Evolutionary conservation across 2,888 invertebrate species (phyloP).

Genomic region (Philhelius pedissequus): DNA sequence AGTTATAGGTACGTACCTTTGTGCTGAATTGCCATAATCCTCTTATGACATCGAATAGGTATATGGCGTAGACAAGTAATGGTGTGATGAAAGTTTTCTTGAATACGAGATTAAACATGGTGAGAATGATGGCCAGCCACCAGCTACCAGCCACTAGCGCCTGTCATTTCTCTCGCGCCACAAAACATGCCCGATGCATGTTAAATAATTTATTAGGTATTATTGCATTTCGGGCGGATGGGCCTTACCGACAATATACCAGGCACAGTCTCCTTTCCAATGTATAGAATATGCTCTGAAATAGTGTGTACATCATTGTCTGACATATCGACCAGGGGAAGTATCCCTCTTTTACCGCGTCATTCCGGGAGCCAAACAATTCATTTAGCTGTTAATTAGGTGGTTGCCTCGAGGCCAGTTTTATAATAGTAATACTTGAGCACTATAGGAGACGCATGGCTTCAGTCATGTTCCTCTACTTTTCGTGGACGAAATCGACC

Average conservation of each 20-base stretch:
- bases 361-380: slow-evolving; percentile 82
- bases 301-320: slow-evolving; percentile 88
- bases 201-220: slow-evolving; percentile 91
- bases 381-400: slow-evolving; percentile 90
- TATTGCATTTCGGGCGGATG: slow-evolving; percentile 94
- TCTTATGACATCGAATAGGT: slow-evolving; percentile 90
- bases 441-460: too few species aligned
- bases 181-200: slow-evolving; percentile 89
- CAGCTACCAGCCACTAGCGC: slow-evolving; percentile 81
- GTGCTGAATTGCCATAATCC: slow-evolving; percentile 77
- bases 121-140: slow-evolving; percentile 83
- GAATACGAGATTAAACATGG: slow-evolving; percentile 90
- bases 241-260: slow-evolving; percentile 90
- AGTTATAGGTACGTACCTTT: neutral
- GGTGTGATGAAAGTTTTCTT: slow-evolving; percentile 98
- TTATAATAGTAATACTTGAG: too few species aligned
- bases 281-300: slow-evolving; percentile 82
- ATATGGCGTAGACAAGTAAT: slow-evolving; percentile 90
- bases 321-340: slow-evolving; percentile 85
- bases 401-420: slow-evolving; percentile 87
- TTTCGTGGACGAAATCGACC: too few species aligned
- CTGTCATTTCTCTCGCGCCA: slow-evolving; percentile 80
- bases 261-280: slow-evolving; percentile 97
- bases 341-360: slow-evolving; percentile 86
- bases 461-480: neutral